These are phyloP conservation scores for Thaumatotibia leucotreta DNA, from an alignment of 1,140 invertebrate genomes.

Conservation along the genomic window DNA sequence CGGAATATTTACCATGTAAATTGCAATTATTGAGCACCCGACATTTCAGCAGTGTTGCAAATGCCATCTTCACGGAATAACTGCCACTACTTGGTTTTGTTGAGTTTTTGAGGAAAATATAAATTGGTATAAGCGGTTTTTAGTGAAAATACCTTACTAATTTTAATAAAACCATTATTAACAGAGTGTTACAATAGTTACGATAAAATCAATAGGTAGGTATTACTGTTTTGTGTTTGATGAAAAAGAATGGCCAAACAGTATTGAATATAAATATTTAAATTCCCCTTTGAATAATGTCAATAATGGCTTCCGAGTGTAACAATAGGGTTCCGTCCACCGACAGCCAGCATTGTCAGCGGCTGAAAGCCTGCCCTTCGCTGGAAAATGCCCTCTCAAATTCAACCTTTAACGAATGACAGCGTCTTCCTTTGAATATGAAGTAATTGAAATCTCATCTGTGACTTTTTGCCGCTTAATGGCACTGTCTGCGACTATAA, in stretches of 20 bases:
- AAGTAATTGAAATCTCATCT: conserved; percentile 36
- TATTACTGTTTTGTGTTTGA: conserved; percentile 24
- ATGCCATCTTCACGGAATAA: no score
- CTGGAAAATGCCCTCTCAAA: conserved; percentile 41
- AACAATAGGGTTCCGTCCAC: conserved; percentile 45
- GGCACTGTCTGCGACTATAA: neutral
- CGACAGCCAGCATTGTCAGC: conserved; percentile 38
- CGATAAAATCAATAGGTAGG: conserved; percentile 25
- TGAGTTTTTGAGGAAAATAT: no score
- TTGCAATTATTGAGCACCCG: no score
- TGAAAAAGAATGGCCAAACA: conserved; percentile 33
- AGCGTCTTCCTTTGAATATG: conserved; percentile 27
- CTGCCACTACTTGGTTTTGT: no score
- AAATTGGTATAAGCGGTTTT: no score
- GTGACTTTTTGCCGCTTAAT: conserved; percentile 19
- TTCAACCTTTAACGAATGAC: conserved; percentile 34
- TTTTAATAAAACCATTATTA: no score
- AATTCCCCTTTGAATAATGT: conserved; percentile 48
- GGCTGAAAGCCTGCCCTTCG: conserved; percentile 32
- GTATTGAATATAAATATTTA: conserved; percentile 48
- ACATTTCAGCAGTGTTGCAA: no score
- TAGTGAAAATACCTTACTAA: no score
- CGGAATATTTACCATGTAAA: no score
- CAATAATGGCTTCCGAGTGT: conserved; percentile 49
- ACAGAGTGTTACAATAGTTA: no score